Conservation (phyloP, 2,797 vertebrate species). For the Dendrocincla tyrannina region DNA sequence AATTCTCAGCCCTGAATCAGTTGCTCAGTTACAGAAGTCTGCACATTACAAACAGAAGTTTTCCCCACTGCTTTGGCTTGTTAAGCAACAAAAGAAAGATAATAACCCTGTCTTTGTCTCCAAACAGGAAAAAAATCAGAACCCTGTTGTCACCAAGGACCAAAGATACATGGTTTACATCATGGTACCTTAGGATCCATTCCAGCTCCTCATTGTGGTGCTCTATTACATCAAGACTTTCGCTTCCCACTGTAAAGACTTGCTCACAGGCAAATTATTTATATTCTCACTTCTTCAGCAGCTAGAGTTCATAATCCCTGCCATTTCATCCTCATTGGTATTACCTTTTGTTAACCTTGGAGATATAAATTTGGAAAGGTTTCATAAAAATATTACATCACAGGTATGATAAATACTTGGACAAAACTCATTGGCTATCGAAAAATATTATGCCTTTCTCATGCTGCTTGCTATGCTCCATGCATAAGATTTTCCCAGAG, state of each 20-base stretch:
- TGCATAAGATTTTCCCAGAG: neutral
- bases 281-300: neutral
- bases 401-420: neutral
- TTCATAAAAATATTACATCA: neutral
- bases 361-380: slow-evolving; percentile 2
- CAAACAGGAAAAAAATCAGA: neutral
- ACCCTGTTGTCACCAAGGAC: neutral
- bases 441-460: neutral
- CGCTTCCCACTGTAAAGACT: neutral
- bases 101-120: neutral
- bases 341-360: neutral
- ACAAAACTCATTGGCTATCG: neutral
- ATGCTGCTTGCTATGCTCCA: neutral
- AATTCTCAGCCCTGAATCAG: neutral
- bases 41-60: neutral
- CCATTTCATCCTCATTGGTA: neutral
- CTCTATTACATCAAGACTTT: neutral
- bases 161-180: neutral
- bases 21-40: neutral
- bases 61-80: neutral
- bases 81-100: neutral
- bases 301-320: neutral
- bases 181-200: neutral
- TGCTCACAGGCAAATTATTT: neutral
- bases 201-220: neutral